Conservation (phyloP, 2,888 invertebrate genomes). For the Yponomeuta cagnagella region DNA sequence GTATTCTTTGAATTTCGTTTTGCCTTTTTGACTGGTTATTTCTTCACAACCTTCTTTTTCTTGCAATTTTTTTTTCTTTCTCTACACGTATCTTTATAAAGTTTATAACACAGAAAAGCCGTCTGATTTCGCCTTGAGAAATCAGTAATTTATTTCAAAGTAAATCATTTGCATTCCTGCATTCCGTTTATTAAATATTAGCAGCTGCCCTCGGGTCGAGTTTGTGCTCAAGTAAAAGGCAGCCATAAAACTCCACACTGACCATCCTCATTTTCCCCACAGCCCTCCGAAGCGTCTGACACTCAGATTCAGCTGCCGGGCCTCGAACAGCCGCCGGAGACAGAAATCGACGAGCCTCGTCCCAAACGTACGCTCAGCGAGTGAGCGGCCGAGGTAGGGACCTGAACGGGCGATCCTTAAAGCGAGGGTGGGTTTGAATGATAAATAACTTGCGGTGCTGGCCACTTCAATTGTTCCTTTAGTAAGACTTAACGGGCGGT, state of each 20-base stretch:
- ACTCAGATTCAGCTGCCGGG: conserved; percentile 86
- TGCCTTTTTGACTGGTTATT: too few relatives aligned
- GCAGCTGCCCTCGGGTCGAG: too few relatives aligned
- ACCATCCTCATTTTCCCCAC: conserved; percentile 22
- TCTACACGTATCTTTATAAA: too few relatives aligned
- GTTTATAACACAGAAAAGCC: too few relatives aligned
- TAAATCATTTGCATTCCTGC: too few relatives aligned
- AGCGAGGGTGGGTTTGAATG: background rate
- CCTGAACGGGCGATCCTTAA: background rate
- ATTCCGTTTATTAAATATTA: too few relatives aligned
- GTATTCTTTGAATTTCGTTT: too few relatives aligned
- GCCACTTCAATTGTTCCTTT: background rate
- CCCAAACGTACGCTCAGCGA: conserved; percentile 42
- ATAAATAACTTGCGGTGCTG: background rate
- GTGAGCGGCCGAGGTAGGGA: conserved; percentile 4
- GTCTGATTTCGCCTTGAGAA: too few relatives aligned
- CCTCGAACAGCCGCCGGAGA: conserved; percentile 68
- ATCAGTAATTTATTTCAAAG: too few relatives aligned
- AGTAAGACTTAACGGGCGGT: background rate
- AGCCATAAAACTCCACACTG: background rate
- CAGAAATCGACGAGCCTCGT: conserved; percentile 59
- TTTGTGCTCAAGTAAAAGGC: too few relatives aligned
- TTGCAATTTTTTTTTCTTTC: too few relatives aligned
- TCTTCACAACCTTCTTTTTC: too few relatives aligned
- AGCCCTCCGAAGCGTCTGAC: conserved; percentile 88